phyloP scores from a whole-genome alignment of 2,888 invertebrate species.

The Pharmacophagus antenor region DNA sequence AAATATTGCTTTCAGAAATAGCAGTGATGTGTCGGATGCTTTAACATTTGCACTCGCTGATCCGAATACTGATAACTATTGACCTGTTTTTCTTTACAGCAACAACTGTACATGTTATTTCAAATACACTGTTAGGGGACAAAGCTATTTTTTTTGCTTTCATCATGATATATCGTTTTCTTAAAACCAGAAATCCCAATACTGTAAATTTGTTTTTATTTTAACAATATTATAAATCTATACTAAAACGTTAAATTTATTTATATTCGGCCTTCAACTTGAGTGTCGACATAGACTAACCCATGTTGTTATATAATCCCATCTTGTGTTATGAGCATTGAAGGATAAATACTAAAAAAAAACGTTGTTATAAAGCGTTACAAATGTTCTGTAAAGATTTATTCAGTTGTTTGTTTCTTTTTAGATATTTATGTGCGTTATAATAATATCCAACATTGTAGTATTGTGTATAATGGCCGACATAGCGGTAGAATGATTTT shows the following conservation, averaged over 20 bases:
- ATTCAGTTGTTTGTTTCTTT: conserved; percentile 49
- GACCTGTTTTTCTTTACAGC: neutral
- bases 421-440: conserved; percentile 54
- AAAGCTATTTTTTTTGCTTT: neutral
- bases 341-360: conserved; percentile 58
- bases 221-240: too few species aligned
- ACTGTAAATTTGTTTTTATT: neutral
- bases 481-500: conserved; percentile 49
- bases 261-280: neutral
- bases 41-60: neutral
- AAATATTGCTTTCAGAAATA: too few species aligned
- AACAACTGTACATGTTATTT: neutral
- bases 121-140: neutral
- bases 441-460: conserved; percentile 36
- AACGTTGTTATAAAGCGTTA: conserved; percentile 57
- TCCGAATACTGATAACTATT: neutral
- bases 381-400: conserved; percentile 63
- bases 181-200: neutral
- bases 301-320: conserved; percentile 54
- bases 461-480: conserved; percentile 55
- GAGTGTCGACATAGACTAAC: conserved; percentile 8
- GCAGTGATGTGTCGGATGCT: too few species aligned
- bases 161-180: too few species aligned
- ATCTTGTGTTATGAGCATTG: conserved; percentile 59
- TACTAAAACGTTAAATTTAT: too few species aligned